Conservation (phyloP, 53 echinoderm and acorn worm species). For the Arbacia lixula region DNA sequence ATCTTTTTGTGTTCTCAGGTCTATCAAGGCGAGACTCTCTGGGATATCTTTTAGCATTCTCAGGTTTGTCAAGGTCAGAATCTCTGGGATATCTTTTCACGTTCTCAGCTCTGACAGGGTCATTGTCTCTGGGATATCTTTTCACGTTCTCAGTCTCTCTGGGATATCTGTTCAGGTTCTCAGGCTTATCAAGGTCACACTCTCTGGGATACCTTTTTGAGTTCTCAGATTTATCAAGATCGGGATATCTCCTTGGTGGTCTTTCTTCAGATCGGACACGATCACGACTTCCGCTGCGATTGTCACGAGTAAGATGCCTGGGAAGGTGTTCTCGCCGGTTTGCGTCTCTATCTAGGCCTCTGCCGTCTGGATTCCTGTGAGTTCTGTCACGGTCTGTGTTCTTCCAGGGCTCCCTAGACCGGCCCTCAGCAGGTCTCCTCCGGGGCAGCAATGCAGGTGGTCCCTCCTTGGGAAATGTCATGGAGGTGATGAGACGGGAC, state of each 20-base stretch:
- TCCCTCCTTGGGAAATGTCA: slow-evolving; percentile 47
- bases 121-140: not conserved
- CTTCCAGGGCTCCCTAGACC: not conserved
- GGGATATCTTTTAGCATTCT: no score
- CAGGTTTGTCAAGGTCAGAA: not conserved
- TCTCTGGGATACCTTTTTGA: not conserved
- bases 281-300: slow-evolving; percentile 8
- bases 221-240: not conserved
- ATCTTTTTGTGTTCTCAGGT: no score
- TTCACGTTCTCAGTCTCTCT: slow-evolving; percentile 1
- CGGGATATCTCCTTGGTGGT: not conserved
- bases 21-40: no score
- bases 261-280: not conserved
- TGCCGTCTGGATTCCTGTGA: slow-evolving; percentile 6
- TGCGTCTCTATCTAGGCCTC: slow-evolving; percentile 12
- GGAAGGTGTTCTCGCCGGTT: not conserved
- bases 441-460: slow-evolving; percentile 12
- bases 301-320: slow-evolving; percentile 6
- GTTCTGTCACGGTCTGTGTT: not conserved
- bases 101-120: not conserved
- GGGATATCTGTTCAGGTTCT: no score
- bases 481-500: slow-evolving; percentile 55
- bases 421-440: slow-evolving; percentile 7
- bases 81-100: slow-evolving; percentile 19
- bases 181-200: not conserved